Percentiles rank a stretch among this genome's conserved stretches.
These are phyloP conservation scores for Autographa pulchrina DNA, from an alignment of 2,888 invertebrate genomes.

Conservation along the genomic window DNA sequence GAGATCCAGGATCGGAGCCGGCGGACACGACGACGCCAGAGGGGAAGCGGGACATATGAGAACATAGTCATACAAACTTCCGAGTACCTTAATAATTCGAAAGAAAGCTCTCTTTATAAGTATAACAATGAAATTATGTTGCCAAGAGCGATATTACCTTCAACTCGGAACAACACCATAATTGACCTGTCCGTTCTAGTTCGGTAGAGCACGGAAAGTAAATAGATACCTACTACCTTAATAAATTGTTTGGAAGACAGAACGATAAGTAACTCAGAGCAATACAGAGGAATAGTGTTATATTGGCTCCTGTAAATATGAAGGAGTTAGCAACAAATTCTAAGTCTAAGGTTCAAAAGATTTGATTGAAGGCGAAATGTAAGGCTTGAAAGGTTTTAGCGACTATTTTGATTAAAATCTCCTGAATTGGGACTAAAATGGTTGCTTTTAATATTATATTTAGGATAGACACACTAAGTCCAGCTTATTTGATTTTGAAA, in stretches of 20 bases:
- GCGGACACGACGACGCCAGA: no score
- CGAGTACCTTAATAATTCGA: neutral
- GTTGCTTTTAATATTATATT: no score
- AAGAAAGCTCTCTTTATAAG: neutral
- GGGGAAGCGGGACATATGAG: no score
- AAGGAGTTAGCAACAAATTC: conserved; percentile 42
- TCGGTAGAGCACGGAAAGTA: conserved; percentile 40
- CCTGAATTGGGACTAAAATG: neutral
- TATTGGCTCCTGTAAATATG: conserved; percentile 47
- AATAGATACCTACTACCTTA: conserved; percentile 54
- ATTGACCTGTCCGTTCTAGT: conserved; percentile 57
- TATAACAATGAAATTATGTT: neutral
- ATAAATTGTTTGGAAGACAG: conserved; percentile 63
- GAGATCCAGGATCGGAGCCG: no score
- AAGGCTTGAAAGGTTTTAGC: neutral
- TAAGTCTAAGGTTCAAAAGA: conserved; percentile 21
- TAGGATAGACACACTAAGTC: no score
- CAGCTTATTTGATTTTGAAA: no score
- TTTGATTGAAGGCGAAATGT: neutral
- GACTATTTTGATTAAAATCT: neutral
- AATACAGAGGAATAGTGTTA: conserved; percentile 32
- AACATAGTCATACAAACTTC: neutral
- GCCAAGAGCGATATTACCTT: conserved; percentile 9
- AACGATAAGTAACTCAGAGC: conserved; percentile 43
- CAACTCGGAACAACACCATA: conserved; percentile 32